phyloP scores from a whole-genome alignment of 1,140 invertebrate genomes.

The Goniozus legneri region DNA sequence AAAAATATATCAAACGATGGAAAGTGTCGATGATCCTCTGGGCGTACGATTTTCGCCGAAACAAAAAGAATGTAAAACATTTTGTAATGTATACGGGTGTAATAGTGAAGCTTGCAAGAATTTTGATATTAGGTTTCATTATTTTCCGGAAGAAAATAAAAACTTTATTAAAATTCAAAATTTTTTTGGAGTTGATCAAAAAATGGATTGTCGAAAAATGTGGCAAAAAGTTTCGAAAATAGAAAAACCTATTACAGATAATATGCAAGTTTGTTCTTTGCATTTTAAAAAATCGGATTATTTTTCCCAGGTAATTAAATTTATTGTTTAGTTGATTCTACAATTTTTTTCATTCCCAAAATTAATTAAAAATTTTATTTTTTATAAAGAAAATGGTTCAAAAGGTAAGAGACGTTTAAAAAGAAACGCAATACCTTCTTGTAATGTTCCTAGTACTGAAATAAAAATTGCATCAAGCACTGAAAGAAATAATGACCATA shows the following conservation, averaged over 20 bases:
- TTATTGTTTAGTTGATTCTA: no score
- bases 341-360: no score
- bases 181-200: constrained; percentile 2
- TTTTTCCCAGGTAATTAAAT: constrained; percentile 5
- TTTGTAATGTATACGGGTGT: no score
- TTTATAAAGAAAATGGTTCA: not conserved
- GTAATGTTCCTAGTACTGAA: no score
- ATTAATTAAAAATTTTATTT: not conserved
- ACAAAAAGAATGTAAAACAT: no score
- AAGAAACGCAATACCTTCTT: no score
- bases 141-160: not conserved
- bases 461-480: not conserved
- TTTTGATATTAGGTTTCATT: constrained; percentile 1
- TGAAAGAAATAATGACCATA: no score
- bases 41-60: no score
- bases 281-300: constrained; percentile 1
- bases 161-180: constrained; percentile 4
- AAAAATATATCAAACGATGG: no score
- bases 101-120: no score
- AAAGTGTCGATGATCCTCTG: no score
- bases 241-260: not conserved
- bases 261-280: constrained; percentile 4
- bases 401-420: no score
- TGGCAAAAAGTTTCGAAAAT: constrained; percentile 5
- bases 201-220: constrained; percentile 2